Evolutionary conservation across 1,140 invertebrate genomes (phyloP), one percentile per base, ranked within the genome.

Genomic region (Pygmarrhopalites habei): DNA sequence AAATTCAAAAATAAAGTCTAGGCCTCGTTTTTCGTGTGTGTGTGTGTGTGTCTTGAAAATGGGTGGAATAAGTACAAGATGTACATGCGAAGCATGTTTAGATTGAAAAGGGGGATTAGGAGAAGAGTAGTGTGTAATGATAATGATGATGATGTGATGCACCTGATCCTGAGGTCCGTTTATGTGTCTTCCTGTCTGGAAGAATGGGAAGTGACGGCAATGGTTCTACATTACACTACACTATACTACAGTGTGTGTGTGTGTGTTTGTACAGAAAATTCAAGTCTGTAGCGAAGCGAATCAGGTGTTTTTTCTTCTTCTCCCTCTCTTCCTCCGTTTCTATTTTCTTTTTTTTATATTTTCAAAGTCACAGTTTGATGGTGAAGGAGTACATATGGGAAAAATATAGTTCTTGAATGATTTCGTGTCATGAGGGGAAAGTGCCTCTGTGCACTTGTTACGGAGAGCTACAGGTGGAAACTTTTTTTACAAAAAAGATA

Each of bases 151-250:
- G 15, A 35, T 35, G 32, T 35, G 44, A 46, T 46, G 44, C 44
- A 46, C 44, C 44, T 46, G 44, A 46, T 46, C 19, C 44, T 46
- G 10, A 19, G n/a, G n/a, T 46, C n/a, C 4, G 44, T 46, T 10
- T 46, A 35, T 35, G 32, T 46, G 44, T 46, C 44, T 46, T 46
- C 44, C 44, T 46, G 44, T 46, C 44, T 46, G 21, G 44, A n/a
- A 21, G 44, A 46, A 46, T 46, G 44, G 44, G 44, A 46, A 46
- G 44, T 46, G 44, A 46, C 44, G 44, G n/a, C 4, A 21, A n/a
- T 46, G 7, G 17, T 39, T 39, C 35, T 10, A 39, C 10, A 10
- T n/a, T n/a, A n/a, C n/a, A n/a, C n/a, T n/a, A n/a, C n/a, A n/a
- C n/a, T n/a, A n/a, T n/a, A n/a, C n/a, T n/a, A n/a, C n/a, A n/a